Percentiles rank a stretch among this genome's conserved stretches.
Conservation (phyloP, 2,888 invertebrate genomes). For the Eilema griseolum region DNA sequence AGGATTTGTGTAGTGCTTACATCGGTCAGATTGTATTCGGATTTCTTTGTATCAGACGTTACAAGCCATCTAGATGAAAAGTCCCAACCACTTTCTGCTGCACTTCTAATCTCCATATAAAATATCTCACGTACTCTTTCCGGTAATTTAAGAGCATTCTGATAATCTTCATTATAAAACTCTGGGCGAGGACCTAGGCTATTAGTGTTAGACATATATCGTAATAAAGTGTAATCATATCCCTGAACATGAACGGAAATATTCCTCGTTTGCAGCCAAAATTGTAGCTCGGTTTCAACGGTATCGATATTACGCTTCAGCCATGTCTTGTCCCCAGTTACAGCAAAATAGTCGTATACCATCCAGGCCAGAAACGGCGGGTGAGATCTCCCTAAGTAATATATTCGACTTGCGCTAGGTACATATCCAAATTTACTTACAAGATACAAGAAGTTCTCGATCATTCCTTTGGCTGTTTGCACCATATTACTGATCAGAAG, state of each 20-base stretch:
- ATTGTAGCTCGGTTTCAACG: conserved; percentile 89
- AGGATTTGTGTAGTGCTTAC: conserved; percentile 90
- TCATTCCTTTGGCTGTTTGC: conserved; percentile 91
- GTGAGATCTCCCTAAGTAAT: conserved; percentile 91
- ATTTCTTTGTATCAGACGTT: conserved; percentile 79
- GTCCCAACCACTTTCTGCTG: conserved; percentile 96
- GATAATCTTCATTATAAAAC: conserved; percentile 90
- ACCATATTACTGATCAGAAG: conserved; percentile 92
- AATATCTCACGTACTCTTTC: conserved; percentile 83
- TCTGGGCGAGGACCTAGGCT: conserved; percentile 90
- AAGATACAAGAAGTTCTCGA: conserved; percentile 91
- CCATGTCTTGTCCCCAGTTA: conserved; percentile 89
- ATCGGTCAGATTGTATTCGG: conserved; percentile 88
- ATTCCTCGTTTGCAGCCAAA: conserved; percentile 89
- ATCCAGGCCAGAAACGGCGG: conserved; percentile 91
- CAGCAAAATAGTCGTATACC: conserved; percentile 90
- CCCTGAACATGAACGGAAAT: conserved; percentile 67
- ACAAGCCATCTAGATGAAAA: conserved; percentile 94
- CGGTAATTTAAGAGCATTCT: conserved; percentile 79
- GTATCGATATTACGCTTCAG: conserved; percentile 85
- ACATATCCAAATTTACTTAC: conserved; percentile 90
- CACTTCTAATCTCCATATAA: conserved; percentile 91
- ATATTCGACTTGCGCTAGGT: conserved; percentile 94
- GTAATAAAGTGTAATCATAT: conserved; percentile 76
- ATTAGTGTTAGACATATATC: conserved; percentile 85